Conservation (phyloP, 2,113 vertebrate genomes). For the Physeter macrocephalus region DNA sequence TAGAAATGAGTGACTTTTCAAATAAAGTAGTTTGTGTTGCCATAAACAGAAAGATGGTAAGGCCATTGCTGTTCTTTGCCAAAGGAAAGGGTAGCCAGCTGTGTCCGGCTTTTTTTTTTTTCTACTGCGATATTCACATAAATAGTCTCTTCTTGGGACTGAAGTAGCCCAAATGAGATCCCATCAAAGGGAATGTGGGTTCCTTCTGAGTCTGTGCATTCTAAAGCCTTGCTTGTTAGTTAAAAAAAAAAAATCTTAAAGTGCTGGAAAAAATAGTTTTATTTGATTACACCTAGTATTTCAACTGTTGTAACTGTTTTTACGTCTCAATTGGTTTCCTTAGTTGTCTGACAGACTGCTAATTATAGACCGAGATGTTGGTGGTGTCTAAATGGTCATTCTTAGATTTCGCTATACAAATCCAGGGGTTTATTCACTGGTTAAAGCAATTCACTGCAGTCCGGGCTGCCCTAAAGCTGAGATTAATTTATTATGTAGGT, state of each 20-base stretch:
- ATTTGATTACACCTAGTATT: neutral
- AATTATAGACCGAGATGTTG: neutral
- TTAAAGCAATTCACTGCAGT: neutral
- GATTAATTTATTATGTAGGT: neutral
- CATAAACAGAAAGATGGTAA: slow-evolving; percentile 64
- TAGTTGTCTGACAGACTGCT: neutral
- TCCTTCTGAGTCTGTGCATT: neutral
- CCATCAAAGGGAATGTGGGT: neutral
- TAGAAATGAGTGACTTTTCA: slow-evolving; percentile 72
- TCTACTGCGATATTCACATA: neutral
- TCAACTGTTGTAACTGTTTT: neutral
- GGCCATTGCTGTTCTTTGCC: slow-evolving; percentile 35
- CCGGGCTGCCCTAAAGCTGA: neutral
- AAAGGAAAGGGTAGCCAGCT: slow-evolving; percentile 56
- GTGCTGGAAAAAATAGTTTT: neutral
- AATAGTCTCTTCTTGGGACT: neutral
- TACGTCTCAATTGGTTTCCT: neutral
- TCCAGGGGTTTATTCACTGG: neutral
- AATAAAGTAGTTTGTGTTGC: slow-evolving; percentile 67
- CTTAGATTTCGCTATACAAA: neutral
- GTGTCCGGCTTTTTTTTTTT: neutral
- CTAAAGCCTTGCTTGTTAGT: neutral
- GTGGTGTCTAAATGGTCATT: neutral
- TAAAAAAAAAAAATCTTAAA: neutral
- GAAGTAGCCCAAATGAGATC: neutral